These are phyloP conservation scores for Strigops habroptila DNA, from an alignment of 2,113 vertebrate species.

Conservation along the genomic window DNA sequence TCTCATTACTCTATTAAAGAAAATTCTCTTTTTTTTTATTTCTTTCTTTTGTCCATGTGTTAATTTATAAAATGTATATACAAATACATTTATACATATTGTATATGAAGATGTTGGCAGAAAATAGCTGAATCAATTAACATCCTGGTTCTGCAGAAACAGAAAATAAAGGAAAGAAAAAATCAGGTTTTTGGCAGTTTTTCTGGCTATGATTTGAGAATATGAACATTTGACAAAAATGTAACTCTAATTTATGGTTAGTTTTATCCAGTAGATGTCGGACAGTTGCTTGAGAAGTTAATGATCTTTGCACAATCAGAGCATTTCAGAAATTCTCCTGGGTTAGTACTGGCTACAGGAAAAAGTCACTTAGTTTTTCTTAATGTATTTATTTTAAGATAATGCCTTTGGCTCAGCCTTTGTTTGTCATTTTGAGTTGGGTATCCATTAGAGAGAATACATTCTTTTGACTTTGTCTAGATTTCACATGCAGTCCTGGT, in stretches of 20 bases:
- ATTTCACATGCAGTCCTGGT: neutral
- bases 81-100: neutral
- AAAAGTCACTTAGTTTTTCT: neutral
- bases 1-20: neutral
- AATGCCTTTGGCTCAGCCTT: neutral
- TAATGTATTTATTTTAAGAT: neutral
- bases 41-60: neutral
- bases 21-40: neutral
- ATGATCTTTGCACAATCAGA: neutral
- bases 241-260: neutral
- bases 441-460: neutral
- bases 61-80: neutral
- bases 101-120: neutral
- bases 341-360: neutral
- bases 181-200: neutral
- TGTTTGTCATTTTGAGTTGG: neutral
- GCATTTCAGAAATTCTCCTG: neutral
- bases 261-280: neutral
- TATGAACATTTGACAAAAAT: neutral
- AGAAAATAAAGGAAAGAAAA: neutral
- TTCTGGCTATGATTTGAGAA: neutral
- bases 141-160: neutral
- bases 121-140: neutral
- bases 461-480: neutral
- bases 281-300: neutral